These are phyloP conservation scores for Chaitophorus viminalis DNA, from an alignment of 2,888 invertebrate genomes.

Conservation along the genomic window DNA sequence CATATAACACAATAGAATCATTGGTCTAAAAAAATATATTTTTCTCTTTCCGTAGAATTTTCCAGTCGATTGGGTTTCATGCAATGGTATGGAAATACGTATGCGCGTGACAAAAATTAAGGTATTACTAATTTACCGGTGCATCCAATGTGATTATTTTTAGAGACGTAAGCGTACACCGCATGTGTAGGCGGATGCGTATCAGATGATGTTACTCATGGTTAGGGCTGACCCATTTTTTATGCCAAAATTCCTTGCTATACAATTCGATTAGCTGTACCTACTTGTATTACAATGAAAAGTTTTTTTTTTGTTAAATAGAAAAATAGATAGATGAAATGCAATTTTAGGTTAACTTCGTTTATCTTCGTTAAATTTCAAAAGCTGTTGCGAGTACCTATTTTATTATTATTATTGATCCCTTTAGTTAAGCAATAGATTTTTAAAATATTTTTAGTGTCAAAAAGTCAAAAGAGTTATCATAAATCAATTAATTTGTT, in stretches of 20 bases:
- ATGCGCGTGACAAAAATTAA: slow-evolving; percentile 40
- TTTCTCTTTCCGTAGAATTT: slow-evolving; percentile 26
- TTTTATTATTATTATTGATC: no score
- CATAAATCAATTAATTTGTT: no score
- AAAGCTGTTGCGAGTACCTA: no score
- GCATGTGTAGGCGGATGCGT: slow-evolving; percentile 31
- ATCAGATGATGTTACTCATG: slow-evolving; percentile 14
- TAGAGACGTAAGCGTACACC: slow-evolving; percentile 48
- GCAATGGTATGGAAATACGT: neutral
- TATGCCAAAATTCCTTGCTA: neutral
- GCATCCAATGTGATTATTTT: slow-evolving; percentile 51
- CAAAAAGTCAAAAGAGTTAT: no score
- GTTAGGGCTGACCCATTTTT: slow-evolving; percentile 43
- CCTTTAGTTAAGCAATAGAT: no score
- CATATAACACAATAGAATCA: neutral
- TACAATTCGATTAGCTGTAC: neutral
- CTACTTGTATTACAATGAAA: neutral
- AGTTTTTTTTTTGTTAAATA: neutral
- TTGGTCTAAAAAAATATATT: neutral
- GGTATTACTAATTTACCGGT: slow-evolving; percentile 51
- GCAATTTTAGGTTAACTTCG: neutral
- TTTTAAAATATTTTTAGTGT: no score
- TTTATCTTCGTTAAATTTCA: no score
- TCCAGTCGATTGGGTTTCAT: slow-evolving; percentile 28
- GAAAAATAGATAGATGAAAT: neutral